Evolutionary conservation across 2,797 vertebrate genomes (phyloP), one percentile per base, ranked within the genome.

Genomic region (Notolabrus celidotus): DNA sequence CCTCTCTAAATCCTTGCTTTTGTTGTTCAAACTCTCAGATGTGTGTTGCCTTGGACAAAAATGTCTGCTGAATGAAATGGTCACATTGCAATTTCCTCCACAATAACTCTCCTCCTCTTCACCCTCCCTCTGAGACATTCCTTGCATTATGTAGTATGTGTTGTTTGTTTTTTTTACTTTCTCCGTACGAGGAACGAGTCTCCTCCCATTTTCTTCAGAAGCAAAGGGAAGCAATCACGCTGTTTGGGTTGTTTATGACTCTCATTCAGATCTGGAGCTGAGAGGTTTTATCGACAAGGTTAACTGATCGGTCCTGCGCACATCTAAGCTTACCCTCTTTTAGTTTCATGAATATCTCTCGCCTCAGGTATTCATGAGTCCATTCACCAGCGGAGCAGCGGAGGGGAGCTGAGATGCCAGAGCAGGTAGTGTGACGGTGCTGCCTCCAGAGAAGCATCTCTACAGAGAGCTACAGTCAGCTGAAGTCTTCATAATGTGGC

Each of bases 331-430:
- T 62, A 60, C 61, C 67, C 61, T 57, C 52, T 46, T 56, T 57
- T 53, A 29, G 51, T 74, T 68, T 76, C 60, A 69, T 73, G 71
- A 68, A 75, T 82, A 74, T 67, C 45, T 69, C 77, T 65, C 19
- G 57, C 34, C 14, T 75, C 66, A 72, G 74, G 71, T 85, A 83
- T 79, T 86, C 82, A 83, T 85, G 73, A 71, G 81, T 66, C 73
- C 58, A 71, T 75, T 87, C 74, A 72, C 79, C 80, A 74, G 72
- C 68, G 29, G 33, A 70, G 71, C 77, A 62, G 82, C 57, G 17
- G 58, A 38, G 10, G 31, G 59, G 71, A 66, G 77, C 80, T 71
- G 73, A 80, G 65, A 67, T 71, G 71, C 72, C 34, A 45, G 71
- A 25, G 73, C 49, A 74, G 72, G 47, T 39, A 45, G 39, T 56